phyloP scores from a whole-genome alignment of 2,113 vertebrate genomes.

The Neopipo cinnamomea region DNA sequence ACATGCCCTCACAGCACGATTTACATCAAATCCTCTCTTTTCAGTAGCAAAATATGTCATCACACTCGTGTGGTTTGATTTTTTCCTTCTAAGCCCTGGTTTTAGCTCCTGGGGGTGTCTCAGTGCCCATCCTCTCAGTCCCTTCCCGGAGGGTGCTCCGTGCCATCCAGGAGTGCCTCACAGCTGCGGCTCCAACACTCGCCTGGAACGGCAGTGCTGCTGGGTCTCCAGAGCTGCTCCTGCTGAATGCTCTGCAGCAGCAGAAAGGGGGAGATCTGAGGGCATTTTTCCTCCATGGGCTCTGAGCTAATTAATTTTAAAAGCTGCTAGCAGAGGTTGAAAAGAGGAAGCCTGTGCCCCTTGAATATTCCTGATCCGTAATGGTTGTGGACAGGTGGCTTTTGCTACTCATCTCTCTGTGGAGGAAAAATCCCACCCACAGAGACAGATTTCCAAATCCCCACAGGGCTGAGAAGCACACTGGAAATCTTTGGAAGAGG shows the following conservation, averaged over 20 bases:
- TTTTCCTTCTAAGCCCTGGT: not conserved
- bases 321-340: not conserved
- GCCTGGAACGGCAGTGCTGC: accelerated
- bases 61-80: accelerated
- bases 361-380: not conserved
- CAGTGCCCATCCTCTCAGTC: not conserved
- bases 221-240: accelerated
- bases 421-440: not conserved
- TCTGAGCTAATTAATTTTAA: not conserved
- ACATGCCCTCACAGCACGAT: accelerated
- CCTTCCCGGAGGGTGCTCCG: accelerated
- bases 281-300: not conserved
- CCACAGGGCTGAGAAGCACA: accelerated
- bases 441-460: not conserved
- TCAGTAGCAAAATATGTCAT: not conserved
- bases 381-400: not conserved
- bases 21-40: not conserved
- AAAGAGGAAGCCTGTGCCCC: not conserved
- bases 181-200: accelerated
- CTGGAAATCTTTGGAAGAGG: not conserved
- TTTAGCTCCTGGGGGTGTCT: not conserved
- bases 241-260: accelerated
- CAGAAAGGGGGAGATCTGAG: not conserved
- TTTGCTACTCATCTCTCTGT: not conserved
- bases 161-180: accelerated